Evolutionary conservation across 2,888 invertebrate species (phyloP).

Genomic region (Drosophila siamana): DNA sequence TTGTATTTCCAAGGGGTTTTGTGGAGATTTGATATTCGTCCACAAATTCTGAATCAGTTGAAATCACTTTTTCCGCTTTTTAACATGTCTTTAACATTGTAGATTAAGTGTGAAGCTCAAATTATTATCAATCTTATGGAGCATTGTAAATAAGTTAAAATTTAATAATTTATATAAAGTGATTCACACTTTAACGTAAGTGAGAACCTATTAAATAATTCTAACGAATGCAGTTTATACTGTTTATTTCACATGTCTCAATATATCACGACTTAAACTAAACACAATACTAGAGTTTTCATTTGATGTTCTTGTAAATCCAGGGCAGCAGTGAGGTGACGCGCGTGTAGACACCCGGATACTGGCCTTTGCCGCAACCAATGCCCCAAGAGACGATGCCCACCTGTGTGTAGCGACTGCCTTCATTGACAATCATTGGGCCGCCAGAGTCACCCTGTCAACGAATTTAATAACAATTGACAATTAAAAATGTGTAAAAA

Average conservation of each 20-base stretch:
- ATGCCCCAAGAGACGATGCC: slow-evolving; percentile 97
- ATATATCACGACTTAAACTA: slow-evolving; percentile 79
- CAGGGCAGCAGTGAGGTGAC: slow-evolving; percentile 93
- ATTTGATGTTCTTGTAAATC: slow-evolving; percentile 93
- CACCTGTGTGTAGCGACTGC: slow-evolving; percentile 92
- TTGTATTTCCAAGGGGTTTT: too few species aligned
- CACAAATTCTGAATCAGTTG: too few species aligned
- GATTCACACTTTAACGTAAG: too few species aligned
- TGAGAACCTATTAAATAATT: not conserved
- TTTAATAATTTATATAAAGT: too few species aligned
- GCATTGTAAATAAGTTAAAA: too few species aligned
- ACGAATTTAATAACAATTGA: not conserved
- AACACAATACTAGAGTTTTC: slow-evolving; percentile 45
- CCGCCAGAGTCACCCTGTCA: slow-evolving; percentile 94
- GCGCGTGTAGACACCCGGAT: slow-evolving; percentile 95
- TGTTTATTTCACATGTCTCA: slow-evolving; percentile 64
- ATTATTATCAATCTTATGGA: too few species aligned
- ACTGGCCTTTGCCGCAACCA: slow-evolving; percentile 95
- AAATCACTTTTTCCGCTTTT: too few species aligned
- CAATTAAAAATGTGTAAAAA: not conserved
- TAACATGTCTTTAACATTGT: too few species aligned
- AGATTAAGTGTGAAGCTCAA: too few species aligned
- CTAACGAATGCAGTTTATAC: slow-evolving; percentile 27
- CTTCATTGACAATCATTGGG: slow-evolving; percentile 92
- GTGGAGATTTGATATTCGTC: too few species aligned